Base-by-base conservation (phyloP, 2,113 vertebrate genomes). In the Excalfactoria chinensis region DNA sequence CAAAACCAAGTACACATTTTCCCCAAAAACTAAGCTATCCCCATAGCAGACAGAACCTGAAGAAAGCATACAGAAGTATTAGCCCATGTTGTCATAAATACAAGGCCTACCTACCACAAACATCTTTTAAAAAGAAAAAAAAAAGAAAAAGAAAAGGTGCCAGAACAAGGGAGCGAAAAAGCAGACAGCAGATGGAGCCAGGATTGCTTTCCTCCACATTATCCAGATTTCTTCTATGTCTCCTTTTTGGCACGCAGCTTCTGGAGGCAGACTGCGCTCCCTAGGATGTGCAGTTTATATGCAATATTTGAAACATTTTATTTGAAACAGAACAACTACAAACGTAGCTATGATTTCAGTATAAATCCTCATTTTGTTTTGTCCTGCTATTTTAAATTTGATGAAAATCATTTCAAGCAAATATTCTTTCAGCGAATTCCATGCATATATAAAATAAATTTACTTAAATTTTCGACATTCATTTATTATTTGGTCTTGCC, bases 131-230 rank as follows among this genome's bases (percentile, higher is more conserved):
- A 64, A 51, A 14, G 58, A 37, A 37, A 37, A 37, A 10, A 37
- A 37, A 37, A 37, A 37, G 10, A 37, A 37, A 37, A 37, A 37
- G 37, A 37, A 37, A 37, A 85, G 8, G 7, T 51, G 43, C 23
- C 11, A 11, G 60, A 64, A 25, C 15, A 30, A 32, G 25, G 17
- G 13, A 58, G 8, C 59, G 13, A 48, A 28, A 66, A 49, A n/a
- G 0, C 83, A 93, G 79, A 88, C 79, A 84, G 90, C 56, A 96
- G 92, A 81, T 93, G 83, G 88, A 94, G 95, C 89, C 74, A 93
- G 44, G 84, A 84, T 41, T 89, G 55, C 73, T 95, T 93, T 93
- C 84, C 73, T 86, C 35, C 48, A 81, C 26, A 34, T 66, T 71
- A 88, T 25, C 48, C 40, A 60, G 59, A 40, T 48, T 86, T 70